Conservation (phyloP, 2,888 invertebrate species). For the Drosophila pseudotakahashii region DNA sequence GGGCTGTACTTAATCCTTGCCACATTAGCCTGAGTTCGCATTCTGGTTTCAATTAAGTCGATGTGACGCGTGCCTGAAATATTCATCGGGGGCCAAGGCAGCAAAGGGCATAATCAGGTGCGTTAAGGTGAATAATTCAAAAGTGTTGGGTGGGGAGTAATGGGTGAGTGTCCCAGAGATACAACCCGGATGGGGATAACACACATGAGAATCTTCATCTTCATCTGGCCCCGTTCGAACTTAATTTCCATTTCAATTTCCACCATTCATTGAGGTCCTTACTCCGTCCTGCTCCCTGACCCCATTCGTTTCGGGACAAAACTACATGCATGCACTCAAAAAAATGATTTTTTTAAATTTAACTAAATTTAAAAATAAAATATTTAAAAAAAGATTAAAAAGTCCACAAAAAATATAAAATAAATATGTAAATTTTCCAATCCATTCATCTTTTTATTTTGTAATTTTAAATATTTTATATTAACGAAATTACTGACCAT, state of each 20-base stretch:
- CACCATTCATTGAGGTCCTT: constrained; percentile 18
- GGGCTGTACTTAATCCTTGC: constrained; percentile 21
- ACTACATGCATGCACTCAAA: constrained; percentile 8
- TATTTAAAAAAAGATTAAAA: background rate
- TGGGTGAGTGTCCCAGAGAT: background rate
- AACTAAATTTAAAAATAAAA: background rate
- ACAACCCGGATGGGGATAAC: background rate
- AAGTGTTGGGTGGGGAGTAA: background rate
- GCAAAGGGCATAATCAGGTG: constrained; percentile 30
- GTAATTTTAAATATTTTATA: too few relatives aligned
- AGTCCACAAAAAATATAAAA: too few relatives aligned
- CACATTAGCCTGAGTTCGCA: constrained; percentile 31
- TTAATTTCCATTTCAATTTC: constrained; percentile 52
- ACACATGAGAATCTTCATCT: constrained; percentile 23
- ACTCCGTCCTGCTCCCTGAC: background rate
- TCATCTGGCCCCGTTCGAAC: constrained; percentile 23
- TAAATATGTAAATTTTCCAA: too few relatives aligned
- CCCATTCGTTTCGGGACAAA: constrained; percentile 11
- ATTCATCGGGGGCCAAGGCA: constrained; percentile 19
- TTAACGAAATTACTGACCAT: background rate
- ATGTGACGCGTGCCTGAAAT: constrained; percentile 35
- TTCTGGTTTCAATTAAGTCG: constrained; percentile 32
- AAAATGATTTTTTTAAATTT: background rate
- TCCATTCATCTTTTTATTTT: background rate
- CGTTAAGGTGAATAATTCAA: constrained; percentile 30